phyloP scores from a whole-genome alignment of 2,797 vertebrate genomes.

The Uromys caudimaculatus region DNA sequence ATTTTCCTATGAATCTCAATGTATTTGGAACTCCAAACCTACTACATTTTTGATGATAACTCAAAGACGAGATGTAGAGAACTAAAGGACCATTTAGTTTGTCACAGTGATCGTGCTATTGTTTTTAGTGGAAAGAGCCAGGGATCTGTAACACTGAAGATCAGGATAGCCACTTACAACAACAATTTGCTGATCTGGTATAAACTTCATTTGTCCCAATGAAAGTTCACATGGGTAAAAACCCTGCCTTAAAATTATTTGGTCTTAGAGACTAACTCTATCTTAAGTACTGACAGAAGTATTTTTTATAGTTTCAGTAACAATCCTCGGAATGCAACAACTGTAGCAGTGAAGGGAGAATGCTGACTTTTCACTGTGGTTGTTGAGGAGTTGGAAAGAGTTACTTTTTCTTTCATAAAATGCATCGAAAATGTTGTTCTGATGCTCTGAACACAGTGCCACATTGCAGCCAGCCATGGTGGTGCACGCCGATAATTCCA shows the following conservation, averaged over 20 bases:
- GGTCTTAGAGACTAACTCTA: slow-evolving; percentile 1
- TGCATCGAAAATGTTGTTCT: slow-evolving; percentile 17
- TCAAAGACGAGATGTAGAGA: not conserved
- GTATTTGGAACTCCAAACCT: not conserved
- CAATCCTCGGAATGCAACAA: slow-evolving; percentile 20
- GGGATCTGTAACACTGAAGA: not conserved
- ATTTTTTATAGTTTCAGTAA: slow-evolving; percentile 30
- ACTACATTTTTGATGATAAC: not conserved
- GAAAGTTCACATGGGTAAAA: not conserved
- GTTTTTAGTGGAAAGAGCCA: slow-evolving; percentile 18
- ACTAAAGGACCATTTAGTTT: not conserved
- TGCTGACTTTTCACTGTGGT: not conserved
- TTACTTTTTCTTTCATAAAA: slow-evolving; percentile 15
- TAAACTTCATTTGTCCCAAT: slow-evolving; percentile 35
- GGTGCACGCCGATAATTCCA: not conserved
- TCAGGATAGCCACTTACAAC: not conserved
- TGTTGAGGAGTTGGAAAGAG: slow-evolving; percentile 32
- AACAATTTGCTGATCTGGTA: not conserved
- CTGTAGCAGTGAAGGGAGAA: slow-evolving; percentile 39
- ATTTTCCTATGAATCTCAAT: slow-evolving; percentile 1
- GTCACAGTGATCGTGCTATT: not conserved
- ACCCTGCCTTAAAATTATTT: slow-evolving; percentile 5
- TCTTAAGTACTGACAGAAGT: slow-evolving; percentile 11
- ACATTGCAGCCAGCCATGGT: not conserved
- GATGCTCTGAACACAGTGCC: not conserved